Evolutionary conservation across 1,140 invertebrate genomes (phyloP).

Genomic region (Mizuhopecten yessoensis): DNA sequence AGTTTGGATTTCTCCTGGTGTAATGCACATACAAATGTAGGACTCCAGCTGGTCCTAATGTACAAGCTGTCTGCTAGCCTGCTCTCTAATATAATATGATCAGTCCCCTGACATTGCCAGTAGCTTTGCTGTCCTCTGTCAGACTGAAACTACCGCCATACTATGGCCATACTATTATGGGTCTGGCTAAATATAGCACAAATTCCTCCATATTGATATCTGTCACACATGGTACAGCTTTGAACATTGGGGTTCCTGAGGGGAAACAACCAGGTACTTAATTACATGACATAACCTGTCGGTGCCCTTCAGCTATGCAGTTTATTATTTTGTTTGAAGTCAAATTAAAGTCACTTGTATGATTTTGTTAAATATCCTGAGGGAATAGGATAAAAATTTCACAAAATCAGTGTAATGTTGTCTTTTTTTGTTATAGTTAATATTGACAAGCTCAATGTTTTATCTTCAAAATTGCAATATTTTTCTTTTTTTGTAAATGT

Average conservation of each 20-base stretch:
- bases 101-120: not conserved
- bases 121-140: conserved; percentile 2
- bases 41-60: not conserved
- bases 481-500: too few species aligned
- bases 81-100: not conserved
- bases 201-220: conserved; percentile 39
- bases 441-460: not conserved
- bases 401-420: too few species aligned
- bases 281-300: too few species aligned
- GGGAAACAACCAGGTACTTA: not conserved
- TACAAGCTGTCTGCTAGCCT: not conserved
- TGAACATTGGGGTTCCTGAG: not conserved
- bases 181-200: conserved; percentile 30
- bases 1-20: not conserved
- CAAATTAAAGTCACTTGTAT: not conserved
- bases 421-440: not conserved
- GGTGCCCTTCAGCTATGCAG: not conserved
- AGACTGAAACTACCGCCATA: not conserved
- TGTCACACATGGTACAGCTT: conserved; percentile 25
- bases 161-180: conserved; percentile 4
- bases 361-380: not conserved
- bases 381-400: not conserved
- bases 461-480: not conserved
- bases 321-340: not conserved
- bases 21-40: not conserved